phyloP scores from a whole-genome alignment of 2,888 invertebrate species.

The Hirtodrosophila alboralis region DNA sequence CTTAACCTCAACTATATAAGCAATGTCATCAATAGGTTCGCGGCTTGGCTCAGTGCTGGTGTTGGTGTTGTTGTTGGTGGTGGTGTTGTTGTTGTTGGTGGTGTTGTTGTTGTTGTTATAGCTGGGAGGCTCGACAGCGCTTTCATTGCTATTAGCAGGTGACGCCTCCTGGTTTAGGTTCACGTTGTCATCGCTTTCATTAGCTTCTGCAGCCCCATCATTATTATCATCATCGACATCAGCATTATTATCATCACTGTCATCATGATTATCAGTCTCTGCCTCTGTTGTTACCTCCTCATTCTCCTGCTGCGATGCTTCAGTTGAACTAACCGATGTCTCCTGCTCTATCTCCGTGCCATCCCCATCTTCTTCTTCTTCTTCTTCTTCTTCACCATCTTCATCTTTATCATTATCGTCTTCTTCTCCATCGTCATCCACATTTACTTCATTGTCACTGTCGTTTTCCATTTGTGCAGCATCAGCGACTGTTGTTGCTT shows the following conservation, averaged over 20 bases:
- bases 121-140: slow-evolving; percentile 23
- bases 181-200: slow-evolving; percentile 38
- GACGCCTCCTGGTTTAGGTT: slow-evolving; percentile 30
- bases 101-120: slow-evolving; percentile 10
- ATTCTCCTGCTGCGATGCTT: slow-evolving; percentile 28
- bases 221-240: slow-evolving; percentile 15
- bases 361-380: slow-evolving; percentile 13
- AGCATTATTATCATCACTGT: slow-evolving; percentile 14
- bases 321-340: neutral
- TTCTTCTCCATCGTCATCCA: slow-evolving; percentile 52
- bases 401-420: slow-evolving; percentile 23
- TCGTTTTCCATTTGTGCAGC: slow-evolving; percentile 51
- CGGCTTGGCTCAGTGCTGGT: slow-evolving; percentile 25
- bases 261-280: slow-evolving; percentile 8
- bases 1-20: slow-evolving; percentile 28
- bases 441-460: slow-evolving; percentile 65
- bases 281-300: slow-evolving; percentile 12
- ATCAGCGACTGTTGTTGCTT: slow-evolving; percentile 22
- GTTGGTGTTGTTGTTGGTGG: too few relatives aligned
- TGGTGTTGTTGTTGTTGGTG: slow-evolving; percentile 13
- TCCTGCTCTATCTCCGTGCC: slow-evolving; percentile 12
- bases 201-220: slow-evolving; percentile 17
- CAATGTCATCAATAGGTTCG: slow-evolving; percentile 41
- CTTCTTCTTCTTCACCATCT: neutral
- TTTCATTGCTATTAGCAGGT: slow-evolving; percentile 45